A percentile compares a stretch with the other conserved stretches of the same genome.
Conservation (phyloP, 2,888 invertebrate species). For the Melitaea athalia region DNA sequence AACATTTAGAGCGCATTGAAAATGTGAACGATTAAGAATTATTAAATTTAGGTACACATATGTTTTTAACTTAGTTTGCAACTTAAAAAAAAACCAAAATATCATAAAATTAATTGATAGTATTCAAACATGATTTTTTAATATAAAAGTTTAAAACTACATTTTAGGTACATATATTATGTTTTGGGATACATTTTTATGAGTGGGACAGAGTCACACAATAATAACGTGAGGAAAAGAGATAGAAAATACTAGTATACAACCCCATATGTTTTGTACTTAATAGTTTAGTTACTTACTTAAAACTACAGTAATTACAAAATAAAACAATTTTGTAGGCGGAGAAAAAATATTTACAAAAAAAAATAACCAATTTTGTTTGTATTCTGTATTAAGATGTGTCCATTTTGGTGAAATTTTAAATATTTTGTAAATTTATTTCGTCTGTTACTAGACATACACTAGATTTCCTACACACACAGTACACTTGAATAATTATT, state of each 20-base stretch:
- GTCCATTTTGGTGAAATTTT: neutral
- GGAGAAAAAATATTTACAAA: neutral
- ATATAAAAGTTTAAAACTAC: too few relatives aligned
- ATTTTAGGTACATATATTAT: too few relatives aligned
- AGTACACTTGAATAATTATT: too few relatives aligned
- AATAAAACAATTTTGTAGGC: slow-evolving; percentile 5
- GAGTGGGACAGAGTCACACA: neutral
- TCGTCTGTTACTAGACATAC: neutral
- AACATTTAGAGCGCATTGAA: too few relatives aligned
- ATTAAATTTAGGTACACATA: too few relatives aligned
- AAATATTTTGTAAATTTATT: neutral
- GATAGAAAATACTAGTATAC: neutral
- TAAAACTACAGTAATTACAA: neutral
- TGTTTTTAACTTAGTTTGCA: too few relatives aligned
- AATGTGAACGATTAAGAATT: too few relatives aligned
- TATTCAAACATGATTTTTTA: too few relatives aligned
- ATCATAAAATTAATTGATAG: too few relatives aligned
- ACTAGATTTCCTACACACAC: too few relatives aligned
- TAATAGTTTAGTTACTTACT: neutral
- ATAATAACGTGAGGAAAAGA: neutral
- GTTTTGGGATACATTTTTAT: neutral
- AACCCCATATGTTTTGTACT: neutral
- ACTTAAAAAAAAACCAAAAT: too few relatives aligned
- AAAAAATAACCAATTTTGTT: neutral
- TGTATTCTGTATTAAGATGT: neutral